Base-by-base conservation (phyloP, 1,140 invertebrate genomes). In the Scaptomyza montana region DNA sequence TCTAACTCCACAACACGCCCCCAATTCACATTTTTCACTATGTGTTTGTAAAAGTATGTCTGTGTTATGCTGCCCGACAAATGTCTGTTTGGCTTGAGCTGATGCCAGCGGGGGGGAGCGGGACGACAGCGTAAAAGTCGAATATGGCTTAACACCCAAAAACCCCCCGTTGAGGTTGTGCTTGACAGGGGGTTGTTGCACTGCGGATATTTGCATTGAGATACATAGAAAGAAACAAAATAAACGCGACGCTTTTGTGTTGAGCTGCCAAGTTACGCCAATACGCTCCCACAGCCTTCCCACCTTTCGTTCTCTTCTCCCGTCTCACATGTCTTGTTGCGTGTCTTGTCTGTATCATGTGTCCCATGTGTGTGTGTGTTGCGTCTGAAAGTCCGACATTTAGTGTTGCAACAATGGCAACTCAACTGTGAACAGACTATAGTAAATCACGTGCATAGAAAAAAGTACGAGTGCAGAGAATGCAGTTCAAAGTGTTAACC, bases 131-230 rank as follows among this genome's bases (percentile, higher is more conserved):
- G 61, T 33, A 33, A 33, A 33, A 33, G 55, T 55, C 67, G 61
- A 56, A 53, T 16, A 33, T 8, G 30, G 16, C 1, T 16, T 16
- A 16, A 16, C 16, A 1, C 16, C 21, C 2, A 25, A 2, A 25
- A 25, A 25, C 7, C 30, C 30, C 3, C 7, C 30, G 8, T 21
- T 5, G 19, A 3, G 47, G 51, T 60, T 68, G 57, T 46, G 65
- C 50, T 33, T 59, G 41, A 45, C 16, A 9, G 30, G n/a, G 46
- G 55, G 55, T 73, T 73, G 64, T 68, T 68, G 64, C 67, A 81
- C 69, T 78, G 82, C 67, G 68, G 47, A 84, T 71, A 87, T 77
- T 80, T 87, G 68, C 84, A 79, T 80, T 79, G 71, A 84, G 65
- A 84, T 76, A 47, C 64, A 36, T 56, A 36, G 47, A 46, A 12